Evolutionary conservation across 2,888 invertebrate genomes (phyloP).

Genomic region (Ischnus inquisitorius): DNA sequence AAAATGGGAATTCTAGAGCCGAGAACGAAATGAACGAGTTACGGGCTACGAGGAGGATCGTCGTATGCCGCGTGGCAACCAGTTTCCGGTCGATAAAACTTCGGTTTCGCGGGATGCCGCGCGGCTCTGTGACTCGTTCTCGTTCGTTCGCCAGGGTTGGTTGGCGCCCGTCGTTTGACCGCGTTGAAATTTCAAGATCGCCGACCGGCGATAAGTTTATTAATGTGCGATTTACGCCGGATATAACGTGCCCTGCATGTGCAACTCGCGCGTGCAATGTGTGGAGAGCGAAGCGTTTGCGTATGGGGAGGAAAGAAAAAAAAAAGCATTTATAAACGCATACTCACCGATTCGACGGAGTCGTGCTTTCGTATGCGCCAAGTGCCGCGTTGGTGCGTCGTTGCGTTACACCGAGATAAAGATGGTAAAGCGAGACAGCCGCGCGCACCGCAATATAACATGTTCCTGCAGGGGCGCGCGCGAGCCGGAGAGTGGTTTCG

Average conservation of each 20-base stretch:
- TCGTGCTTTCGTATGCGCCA: conserved; percentile 38
- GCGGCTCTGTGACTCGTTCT: conserved; percentile 57
- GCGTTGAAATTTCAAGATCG: conserved; percentile 77
- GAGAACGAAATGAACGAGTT: conserved; percentile 69
- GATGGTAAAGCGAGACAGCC: conserved; percentile 1
- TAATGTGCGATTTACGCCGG: conserved; percentile 75
- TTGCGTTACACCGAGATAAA: conserved; percentile 36
- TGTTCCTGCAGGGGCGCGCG: conserved; percentile 51
- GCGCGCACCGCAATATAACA: conserved; percentile 47
- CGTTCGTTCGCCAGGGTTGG: conserved; percentile 61
- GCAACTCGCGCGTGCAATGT: conserved; percentile 37
- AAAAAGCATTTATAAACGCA: conserved; percentile 35
- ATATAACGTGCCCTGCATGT: conserved; percentile 59
- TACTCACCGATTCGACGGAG: conserved; percentile 22
- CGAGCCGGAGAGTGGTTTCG: conserved; percentile 68
- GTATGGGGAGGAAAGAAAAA: background rate
- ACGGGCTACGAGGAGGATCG: conserved; percentile 34
- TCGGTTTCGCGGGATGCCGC: conserved; percentile 69
- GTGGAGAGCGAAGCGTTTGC: background rate
- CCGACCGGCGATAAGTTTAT: conserved; percentile 75
- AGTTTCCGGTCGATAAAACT: conserved; percentile 73
- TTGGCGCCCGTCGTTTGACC: conserved; percentile 70
- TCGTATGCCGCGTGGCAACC: conserved; percentile 63
- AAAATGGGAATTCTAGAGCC: background rate
- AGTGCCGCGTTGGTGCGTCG: conserved; percentile 50